Evolutionary conservation across 2,797 vertebrate genomes (phyloP).

Genomic region (Acrossocheilus wenchowensis): DNA sequence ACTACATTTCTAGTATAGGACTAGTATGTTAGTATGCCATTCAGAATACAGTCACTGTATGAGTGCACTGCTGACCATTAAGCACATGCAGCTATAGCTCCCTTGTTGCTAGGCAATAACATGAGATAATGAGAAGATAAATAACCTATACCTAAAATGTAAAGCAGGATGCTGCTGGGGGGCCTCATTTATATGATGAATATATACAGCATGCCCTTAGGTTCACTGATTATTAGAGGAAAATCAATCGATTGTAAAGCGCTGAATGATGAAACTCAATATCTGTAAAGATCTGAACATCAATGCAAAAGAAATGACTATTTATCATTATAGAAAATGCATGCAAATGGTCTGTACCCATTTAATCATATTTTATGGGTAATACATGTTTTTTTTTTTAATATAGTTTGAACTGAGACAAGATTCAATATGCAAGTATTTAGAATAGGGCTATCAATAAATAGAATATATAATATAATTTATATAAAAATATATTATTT

Average conservation of each 20-base stretch:
- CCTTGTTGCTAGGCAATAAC: conserved; percentile 49
- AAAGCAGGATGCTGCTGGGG: conserved; percentile 15
- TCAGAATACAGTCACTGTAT: neutral
- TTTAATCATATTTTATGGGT: neutral
- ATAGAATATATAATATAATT: neutral
- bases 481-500: too few relatives aligned
- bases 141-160: conserved; percentile 39
- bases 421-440: neutral
- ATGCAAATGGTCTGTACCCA: neutral
- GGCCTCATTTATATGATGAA: conserved; percentile 45
- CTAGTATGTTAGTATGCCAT: neutral
- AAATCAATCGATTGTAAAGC: conserved; percentile 18
- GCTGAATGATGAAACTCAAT: neutral
- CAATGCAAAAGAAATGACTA: neutral
- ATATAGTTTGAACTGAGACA: neutral
- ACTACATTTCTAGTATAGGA: neutral
- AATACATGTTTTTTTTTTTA: neutral
- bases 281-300: conserved; percentile 6
- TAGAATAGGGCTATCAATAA: neutral
- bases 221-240: conserved; percentile 27
- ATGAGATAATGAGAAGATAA: conserved; percentile 39
- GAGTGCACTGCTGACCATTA: conserved; percentile 1
- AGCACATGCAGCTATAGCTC: conserved; percentile 2
- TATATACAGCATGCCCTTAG: conserved; percentile 2
- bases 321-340: neutral